phyloP scores from a whole-genome alignment of 1,140 invertebrate species.

The Mesaphorura yosii region DNA sequence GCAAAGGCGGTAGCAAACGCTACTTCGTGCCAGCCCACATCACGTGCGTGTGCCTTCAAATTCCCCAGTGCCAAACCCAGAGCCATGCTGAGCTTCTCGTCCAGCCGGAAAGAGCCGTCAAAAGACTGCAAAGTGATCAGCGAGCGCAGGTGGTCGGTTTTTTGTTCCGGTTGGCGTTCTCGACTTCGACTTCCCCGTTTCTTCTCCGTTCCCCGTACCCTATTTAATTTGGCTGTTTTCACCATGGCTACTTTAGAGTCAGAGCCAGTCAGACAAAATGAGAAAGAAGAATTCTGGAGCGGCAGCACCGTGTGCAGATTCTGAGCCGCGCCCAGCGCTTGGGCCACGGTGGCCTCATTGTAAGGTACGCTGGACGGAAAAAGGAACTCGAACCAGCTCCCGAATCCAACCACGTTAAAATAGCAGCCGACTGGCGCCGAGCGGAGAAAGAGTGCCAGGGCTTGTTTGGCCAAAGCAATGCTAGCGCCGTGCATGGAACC shows the following conservation, averaged over 20 bases:
- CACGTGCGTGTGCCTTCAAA: neutral
- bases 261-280: no score
- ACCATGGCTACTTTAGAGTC: no score
- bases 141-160: neutral
- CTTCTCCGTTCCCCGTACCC: no score
- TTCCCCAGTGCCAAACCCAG: neutral
- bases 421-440: slow-evolving; percentile 13
- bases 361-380: slow-evolving; percentile 16
- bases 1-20: neutral
- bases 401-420: slow-evolving; percentile 23
- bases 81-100: neutral
- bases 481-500: neutral
- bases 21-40: neutral
- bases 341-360: neutral
- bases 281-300: no score
- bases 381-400: slow-evolving; percentile 4
- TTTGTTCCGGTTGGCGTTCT: neutral
- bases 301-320: no score
- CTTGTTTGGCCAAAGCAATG: neutral
- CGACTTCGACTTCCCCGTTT: no score
- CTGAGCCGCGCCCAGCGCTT: slow-evolving; percentile 1
- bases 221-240: no score
- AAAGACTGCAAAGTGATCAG: neutral
- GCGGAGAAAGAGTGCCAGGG: slow-evolving; percentile 11
- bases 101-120: neutral